Evolutionary conservation across 1,140 invertebrate genomes (phyloP).

Genomic region (Dendroctonus ponderosae): DNA sequence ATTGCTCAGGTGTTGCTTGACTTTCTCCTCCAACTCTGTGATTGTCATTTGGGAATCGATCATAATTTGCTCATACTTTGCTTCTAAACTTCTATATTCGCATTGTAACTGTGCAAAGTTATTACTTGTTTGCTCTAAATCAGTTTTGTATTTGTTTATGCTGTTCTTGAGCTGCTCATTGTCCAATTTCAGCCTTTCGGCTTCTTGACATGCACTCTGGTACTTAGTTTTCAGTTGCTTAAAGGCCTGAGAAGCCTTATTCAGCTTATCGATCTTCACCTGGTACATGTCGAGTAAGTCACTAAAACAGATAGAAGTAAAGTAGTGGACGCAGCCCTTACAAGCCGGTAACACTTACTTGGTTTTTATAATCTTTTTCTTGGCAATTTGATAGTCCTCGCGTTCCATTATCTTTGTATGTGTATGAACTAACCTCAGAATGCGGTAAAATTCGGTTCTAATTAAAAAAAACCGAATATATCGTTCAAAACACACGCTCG

Average conservation of each 20-base stretch:
- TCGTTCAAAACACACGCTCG: too few relatives aligned
- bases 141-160: not conserved
- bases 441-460: not conserved
- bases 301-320: constrained; percentile 9
- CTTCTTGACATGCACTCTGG: not conserved
- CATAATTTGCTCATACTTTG: constrained; percentile 4
- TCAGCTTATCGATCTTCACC: constrained; percentile 16
- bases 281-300: constrained; percentile 17
- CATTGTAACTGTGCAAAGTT: not conserved
- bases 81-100: constrained; percentile 7
- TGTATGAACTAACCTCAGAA: constrained; percentile 7
- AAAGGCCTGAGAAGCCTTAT: constrained; percentile 17
- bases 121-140: not conserved
- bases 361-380: constrained; percentile 18
- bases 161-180: constrained; percentile 4
- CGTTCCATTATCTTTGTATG: constrained; percentile 1
- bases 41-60: constrained; percentile 14
- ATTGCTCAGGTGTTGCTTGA: constrained; percentile 4
- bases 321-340: not conserved
- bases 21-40: constrained; percentile 1
- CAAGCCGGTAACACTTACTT: not conserved
- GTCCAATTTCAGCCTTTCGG: constrained; percentile 6
- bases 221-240: constrained; percentile 13
- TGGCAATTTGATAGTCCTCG: constrained; percentile 5
- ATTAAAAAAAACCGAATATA: too few relatives aligned